A percentile compares a stretch with the other conserved stretches of the same genome.
These are phyloP conservation scores for Hypotaenidia okinawae DNA, from an alignment of 2,797 vertebrate species.

Conservation along the genomic window DNA sequence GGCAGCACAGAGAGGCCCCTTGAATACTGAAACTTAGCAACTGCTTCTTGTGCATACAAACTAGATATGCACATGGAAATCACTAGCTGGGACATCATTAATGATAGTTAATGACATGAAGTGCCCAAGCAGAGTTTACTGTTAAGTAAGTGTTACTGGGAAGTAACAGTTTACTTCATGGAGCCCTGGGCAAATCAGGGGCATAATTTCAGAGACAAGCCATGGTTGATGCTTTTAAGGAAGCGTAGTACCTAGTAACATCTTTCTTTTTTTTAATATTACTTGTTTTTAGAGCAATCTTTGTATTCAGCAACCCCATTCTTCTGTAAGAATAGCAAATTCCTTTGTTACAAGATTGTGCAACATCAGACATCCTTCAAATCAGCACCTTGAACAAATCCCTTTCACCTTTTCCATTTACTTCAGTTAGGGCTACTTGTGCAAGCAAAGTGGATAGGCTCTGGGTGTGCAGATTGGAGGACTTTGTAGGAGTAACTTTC, in stretches of 20 bases:
- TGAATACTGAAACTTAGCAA: background rate
- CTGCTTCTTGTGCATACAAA: background rate
- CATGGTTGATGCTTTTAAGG: background rate
- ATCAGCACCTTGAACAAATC: background rate
- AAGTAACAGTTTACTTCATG: background rate
- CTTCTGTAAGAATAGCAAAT: background rate
- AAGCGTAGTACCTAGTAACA: background rate
- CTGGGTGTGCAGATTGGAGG: conserved; percentile 7
- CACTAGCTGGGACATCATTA: background rate
- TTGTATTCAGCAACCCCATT: background rate
- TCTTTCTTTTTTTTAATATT: background rate
- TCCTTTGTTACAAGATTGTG: background rate
- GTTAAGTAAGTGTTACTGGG: too few relatives aligned
- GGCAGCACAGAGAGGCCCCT: background rate
- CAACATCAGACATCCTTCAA: background rate
- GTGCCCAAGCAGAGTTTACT: background rate
- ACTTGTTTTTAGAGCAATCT: background rate
- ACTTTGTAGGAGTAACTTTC: conserved; percentile 14
- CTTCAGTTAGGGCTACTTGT: background rate
- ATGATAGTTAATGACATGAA: conserved; percentile 15
- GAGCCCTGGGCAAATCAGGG: background rate
- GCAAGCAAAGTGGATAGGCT: background rate
- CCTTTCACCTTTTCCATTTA: conserved; percentile 19
- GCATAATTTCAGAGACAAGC: background rate
- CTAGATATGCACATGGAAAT: background rate